Conservation (phyloP, 2,113 vertebrate species). For the Lepisosteus oculatus region DNA sequence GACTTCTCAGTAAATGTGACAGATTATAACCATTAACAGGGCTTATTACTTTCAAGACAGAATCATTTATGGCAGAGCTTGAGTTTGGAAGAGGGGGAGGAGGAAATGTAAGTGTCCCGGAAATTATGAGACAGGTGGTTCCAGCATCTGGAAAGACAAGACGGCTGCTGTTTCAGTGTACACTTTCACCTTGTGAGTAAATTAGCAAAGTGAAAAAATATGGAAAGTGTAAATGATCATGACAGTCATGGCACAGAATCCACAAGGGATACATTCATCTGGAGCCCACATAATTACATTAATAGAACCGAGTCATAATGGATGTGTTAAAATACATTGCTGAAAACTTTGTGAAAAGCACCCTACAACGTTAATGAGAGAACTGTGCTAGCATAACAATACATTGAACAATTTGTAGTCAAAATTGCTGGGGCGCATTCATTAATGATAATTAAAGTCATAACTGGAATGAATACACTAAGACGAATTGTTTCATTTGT, state of each 20-base stretch:
- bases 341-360: slow-evolving; percentile 16
- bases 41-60: slow-evolving; percentile 26
- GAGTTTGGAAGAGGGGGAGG: slow-evolving; percentile 36
- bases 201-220: slow-evolving; percentile 71
- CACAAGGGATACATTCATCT: slow-evolving; percentile 15
- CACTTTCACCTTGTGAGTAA: slow-evolving; percentile 67
- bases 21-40: slow-evolving; percentile 27
- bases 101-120: slow-evolving; percentile 53
- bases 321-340: slow-evolving; percentile 16
- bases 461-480: slow-evolving; percentile 24
- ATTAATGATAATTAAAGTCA: slow-evolving; percentile 20
- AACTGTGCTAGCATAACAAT: not conserved
- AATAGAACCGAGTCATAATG: slow-evolving; percentile 14
- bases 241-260: slow-evolving; percentile 51
- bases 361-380: not conserved
- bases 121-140: slow-evolving; percentile 70
- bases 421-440: slow-evolving; percentile 8
- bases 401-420: slow-evolving; percentile 14
- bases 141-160: slow-evolving; percentile 61
- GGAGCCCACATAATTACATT: slow-evolving; percentile 9
- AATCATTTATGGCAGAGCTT: slow-evolving; percentile 24
- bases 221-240: slow-evolving; percentile 66
- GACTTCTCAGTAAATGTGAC: slow-evolving; percentile 29
- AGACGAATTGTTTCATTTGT: not conserved
- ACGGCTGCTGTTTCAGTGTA: slow-evolving; percentile 45